These are phyloP conservation scores for Strigamia transsilvanica DNA, from an alignment of 2,888 invertebrate species.

Conservation along the genomic window DNA sequence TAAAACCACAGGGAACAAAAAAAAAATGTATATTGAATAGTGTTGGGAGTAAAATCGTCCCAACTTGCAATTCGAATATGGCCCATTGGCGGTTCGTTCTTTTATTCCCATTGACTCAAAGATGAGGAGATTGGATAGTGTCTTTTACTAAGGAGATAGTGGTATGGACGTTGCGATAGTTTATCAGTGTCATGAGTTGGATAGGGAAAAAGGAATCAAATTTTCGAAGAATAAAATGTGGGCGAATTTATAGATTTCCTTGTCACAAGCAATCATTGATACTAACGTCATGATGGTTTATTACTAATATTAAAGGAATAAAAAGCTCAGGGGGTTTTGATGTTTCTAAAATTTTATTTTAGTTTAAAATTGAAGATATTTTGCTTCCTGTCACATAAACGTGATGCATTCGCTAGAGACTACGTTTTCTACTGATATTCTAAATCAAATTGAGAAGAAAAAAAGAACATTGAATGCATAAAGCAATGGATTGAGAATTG, in stretches of 20 bases:
- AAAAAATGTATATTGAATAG: slow-evolving; percentile 31
- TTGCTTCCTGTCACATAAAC: not conserved
- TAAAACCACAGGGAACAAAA: slow-evolving; percentile 12
- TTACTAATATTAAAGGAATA: not conserved
- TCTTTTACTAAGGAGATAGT: slow-evolving; percentile 22
- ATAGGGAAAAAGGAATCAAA: slow-evolving; percentile 6
- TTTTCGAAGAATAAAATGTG: not conserved
- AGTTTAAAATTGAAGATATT: no score
- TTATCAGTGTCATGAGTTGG: slow-evolving; percentile 32
- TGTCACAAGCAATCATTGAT: not conserved
- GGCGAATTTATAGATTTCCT: not conserved
- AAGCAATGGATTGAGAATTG: not conserved
- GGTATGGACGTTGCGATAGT: slow-evolving; percentile 14
- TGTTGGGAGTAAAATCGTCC: slow-evolving; percentile 15
- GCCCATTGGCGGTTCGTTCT: slow-evolving; percentile 37
- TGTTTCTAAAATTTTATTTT: no score
- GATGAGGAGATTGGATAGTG: slow-evolving; percentile 24
- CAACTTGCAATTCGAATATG: slow-evolving; percentile 12
- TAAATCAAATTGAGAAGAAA: not conserved
- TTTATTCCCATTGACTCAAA: slow-evolving; percentile 28
- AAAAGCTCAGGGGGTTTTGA: no score
- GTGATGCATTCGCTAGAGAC: not conserved
- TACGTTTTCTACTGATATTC: not conserved
- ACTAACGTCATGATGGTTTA: not conserved
- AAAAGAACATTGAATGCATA: not conserved